phyloP scores from a whole-genome alignment of 2,113 vertebrate genomes.

The Stercorarius parasiticus region DNA sequence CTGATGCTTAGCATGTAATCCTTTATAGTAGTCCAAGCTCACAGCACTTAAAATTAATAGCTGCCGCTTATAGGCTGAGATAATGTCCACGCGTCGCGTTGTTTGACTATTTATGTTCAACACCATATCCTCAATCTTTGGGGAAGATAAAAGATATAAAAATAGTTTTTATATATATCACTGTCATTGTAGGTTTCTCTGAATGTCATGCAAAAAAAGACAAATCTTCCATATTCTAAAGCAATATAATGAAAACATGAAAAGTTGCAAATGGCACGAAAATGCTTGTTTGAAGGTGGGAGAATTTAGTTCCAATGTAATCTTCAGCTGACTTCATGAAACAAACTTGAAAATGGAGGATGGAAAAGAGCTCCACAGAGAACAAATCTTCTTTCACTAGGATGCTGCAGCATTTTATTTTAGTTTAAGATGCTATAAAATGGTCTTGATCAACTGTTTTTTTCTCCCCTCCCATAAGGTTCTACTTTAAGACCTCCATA shows the following conservation, averaged over 20 bases:
- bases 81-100: fast-evolving
- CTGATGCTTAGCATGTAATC: not conserved
- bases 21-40: not conserved
- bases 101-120: not conserved
- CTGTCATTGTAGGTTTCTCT: not conserved
- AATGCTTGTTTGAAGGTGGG: not conserved
- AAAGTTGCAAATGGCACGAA: not conserved
- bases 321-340: not conserved
- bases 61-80: not conserved
- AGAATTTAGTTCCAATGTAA: not conserved
- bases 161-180: not conserved
- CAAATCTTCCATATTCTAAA: not conserved
- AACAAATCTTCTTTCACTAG: constrained; percentile 23
- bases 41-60: not conserved
- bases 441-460: constrained; percentile 63
- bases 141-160: not conserved
- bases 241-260: not conserved
- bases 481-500: constrained; percentile 82
- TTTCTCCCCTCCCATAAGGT: constrained; percentile 61
- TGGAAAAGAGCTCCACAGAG: not conserved
- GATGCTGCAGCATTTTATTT: constrained; percentile 63
- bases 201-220: not conserved
- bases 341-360: constrained; percentile 2
- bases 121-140: not conserved
- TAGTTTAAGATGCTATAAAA: constrained; percentile 67